Evolutionary conservation across 2,797 vertebrate genomes (phyloP).

Genomic region (Hippocampus kuda): DNA sequence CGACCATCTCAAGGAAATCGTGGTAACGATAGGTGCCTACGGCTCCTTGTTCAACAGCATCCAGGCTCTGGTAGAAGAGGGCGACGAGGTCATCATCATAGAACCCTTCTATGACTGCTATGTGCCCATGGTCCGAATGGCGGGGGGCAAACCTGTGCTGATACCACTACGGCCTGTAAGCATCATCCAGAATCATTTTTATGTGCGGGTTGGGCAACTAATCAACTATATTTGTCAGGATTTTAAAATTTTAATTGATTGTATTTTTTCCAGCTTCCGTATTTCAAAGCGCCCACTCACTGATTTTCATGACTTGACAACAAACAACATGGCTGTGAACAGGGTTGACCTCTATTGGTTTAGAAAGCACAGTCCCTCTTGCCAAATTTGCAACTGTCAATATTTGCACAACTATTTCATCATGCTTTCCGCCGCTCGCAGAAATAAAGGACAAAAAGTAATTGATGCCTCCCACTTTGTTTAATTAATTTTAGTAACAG

Average conservation of each 20-base stretch:
- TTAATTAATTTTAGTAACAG: too few relatives aligned
- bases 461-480: too few relatives aligned
- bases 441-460: too few relatives aligned
- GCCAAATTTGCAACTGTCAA: too few relatives aligned
- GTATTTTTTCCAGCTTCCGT: too few relatives aligned
- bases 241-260: background rate
- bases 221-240: background rate
- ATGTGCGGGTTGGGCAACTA: background rate
- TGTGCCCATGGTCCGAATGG: conserved; percentile 90
- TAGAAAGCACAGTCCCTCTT: too few relatives aligned
- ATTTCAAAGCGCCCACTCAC: too few relatives aligned
- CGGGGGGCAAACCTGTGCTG: conserved; percentile 79
- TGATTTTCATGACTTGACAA: too few relatives aligned
- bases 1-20: conserved; percentile 80
- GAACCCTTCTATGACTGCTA: conserved; percentile 95
- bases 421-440: too few relatives aligned
- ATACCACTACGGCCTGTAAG: conserved; percentile 81
- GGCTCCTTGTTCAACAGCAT: conserved; percentile 84
- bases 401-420: too few relatives aligned
- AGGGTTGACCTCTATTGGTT: too few relatives aligned
- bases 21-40: conserved; percentile 88
- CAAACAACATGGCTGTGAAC: too few relatives aligned
- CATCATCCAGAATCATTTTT: conserved; percentile 17
- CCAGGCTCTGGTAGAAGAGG: conserved; percentile 82
- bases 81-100: conserved; percentile 93